A percentile compares a stretch with the other conserved stretches of the same genome.
Evolutionary conservation across 2,888 invertebrate genomes (phyloP).

Genomic region (Frankliniella fusca): DNA sequence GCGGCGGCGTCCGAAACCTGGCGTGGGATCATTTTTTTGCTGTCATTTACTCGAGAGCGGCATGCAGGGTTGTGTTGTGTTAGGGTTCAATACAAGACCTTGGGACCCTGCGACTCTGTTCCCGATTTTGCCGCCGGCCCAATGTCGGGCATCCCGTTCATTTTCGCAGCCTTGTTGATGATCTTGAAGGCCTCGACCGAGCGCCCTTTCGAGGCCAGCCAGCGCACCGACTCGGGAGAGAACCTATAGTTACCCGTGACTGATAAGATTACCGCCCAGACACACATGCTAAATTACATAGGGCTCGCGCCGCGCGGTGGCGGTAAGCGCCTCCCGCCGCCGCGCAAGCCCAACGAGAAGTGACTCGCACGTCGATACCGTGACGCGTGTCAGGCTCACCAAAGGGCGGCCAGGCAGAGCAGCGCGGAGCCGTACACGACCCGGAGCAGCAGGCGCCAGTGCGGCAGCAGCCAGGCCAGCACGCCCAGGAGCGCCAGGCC

Average conservation of each 20-base stretch:
- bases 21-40: too few species aligned
- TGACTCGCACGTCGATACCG: too few species aligned
- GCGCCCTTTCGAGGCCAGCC: conserved; percentile 47
- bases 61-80: too few species aligned
- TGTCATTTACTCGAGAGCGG: too few species aligned
- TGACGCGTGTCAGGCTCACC: conserved; percentile 45
- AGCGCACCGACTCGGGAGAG: conserved; percentile 49
- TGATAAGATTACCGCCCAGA: too few species aligned
- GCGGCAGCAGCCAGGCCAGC: conserved; percentile 56
- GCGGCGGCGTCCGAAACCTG: too few species aligned
- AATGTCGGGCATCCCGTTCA: not conserved
- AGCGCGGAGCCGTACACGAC: conserved; percentile 64
- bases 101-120: not conserved
- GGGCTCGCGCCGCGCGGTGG: too few species aligned
- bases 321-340: too few species aligned
- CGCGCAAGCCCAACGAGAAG: too few species aligned
- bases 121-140: not conserved
- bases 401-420: conserved; percentile 61
- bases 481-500: conserved; percentile 61
- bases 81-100: too few species aligned
- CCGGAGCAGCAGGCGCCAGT: conserved; percentile 65
- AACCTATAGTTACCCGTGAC: conserved; percentile 40
- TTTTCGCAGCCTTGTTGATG: not conserved
- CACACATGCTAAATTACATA: too few species aligned
- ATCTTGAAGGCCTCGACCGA: conserved; percentile 43